A percentile compares a stretch with the other conserved stretches of the same genome.
phyloP scores from a whole-genome alignment of 2,888 invertebrate species.

The Chelonus formosanus region DNA sequence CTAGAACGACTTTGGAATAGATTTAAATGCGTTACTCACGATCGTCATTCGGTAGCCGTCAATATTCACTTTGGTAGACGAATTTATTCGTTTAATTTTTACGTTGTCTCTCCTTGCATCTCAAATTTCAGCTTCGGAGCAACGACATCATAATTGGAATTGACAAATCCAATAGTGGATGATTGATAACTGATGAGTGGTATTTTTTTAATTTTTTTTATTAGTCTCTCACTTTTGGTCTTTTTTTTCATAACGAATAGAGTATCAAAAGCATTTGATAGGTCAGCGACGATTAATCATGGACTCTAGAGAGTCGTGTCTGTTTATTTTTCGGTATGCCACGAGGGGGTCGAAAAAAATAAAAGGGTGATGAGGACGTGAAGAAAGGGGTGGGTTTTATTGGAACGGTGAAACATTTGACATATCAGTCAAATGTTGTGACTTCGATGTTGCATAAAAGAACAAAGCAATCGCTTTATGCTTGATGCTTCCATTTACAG shows the following conservation, averaged over 20 bases:
- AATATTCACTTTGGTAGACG: slow-evolving; percentile 27
- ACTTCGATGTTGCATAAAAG: slow-evolving; percentile 36
- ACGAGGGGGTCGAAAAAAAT: slow-evolving; percentile 16
- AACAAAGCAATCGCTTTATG: slow-evolving; percentile 41
- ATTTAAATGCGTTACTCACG: slow-evolving; percentile 46
- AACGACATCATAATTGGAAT: slow-evolving; percentile 26
- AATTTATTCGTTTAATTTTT: slow-evolving; percentile 42
- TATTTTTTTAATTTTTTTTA: slow-evolving; percentile 1
- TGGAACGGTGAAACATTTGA: slow-evolving; percentile 38
- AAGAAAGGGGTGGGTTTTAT: slow-evolving; percentile 23
- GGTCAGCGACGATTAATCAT: slow-evolving; percentile 23
- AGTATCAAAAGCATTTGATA: slow-evolving; percentile 24
- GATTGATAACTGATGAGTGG: slow-evolving; percentile 25
- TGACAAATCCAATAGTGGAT: slow-evolving; percentile 25
- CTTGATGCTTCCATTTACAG: slow-evolving; percentile 41
- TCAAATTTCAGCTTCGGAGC: slow-evolving; percentile 4
- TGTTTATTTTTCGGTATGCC: slow-evolving; percentile 13
- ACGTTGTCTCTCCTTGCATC: slow-evolving; percentile 23
- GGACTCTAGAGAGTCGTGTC: slow-evolving; percentile 14
- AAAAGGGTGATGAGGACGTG: slow-evolving; percentile 14
- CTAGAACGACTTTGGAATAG: slow-evolving; percentile 47
- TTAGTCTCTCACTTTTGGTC: too few relatives aligned
- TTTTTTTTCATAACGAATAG: background rate
- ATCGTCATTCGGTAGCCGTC: slow-evolving; percentile 8
- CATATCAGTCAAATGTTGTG: slow-evolving; percentile 35